Evolutionary conservation across 2,888 invertebrate genomes (phyloP).

Genomic region (Melikaiella ostensackeni): DNA sequence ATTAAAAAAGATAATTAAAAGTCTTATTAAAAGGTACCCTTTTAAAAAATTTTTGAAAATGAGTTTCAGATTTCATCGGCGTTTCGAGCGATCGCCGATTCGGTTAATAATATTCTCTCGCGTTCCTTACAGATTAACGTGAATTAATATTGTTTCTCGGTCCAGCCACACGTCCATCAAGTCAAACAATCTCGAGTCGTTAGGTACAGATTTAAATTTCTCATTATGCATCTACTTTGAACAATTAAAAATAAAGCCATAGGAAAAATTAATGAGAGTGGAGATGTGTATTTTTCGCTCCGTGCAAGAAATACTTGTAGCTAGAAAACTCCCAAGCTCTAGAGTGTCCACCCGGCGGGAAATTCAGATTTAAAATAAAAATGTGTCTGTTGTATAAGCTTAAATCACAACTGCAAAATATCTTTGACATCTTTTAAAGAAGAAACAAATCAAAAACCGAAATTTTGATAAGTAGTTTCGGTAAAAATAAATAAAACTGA

Average conservation of each 20-base stretch:
- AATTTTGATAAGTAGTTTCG: neutral
- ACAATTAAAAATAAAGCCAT: neutral
- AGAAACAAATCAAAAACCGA: neutral
- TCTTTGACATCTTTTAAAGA: neutral
- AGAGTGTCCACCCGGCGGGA: neutral
- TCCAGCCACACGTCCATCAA: slow-evolving; percentile 76
- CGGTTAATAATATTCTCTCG: slow-evolving; percentile 68
- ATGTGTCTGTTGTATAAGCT: neutral
- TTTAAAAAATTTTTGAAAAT: neutral
- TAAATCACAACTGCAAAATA: neutral
- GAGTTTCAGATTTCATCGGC: slow-evolving; percentile 43
- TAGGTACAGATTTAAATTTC: neutral
- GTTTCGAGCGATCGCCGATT: slow-evolving; percentile 65
- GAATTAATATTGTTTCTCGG: slow-evolving; percentile 76
- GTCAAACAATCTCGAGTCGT: slow-evolving; percentile 55
- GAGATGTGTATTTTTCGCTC: neutral
- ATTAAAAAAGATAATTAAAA: slow-evolving; percentile 6
- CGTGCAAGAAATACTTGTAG: neutral
- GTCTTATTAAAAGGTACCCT: neutral
- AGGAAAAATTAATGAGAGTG: neutral
- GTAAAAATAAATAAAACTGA: slow-evolving; percentile 35
- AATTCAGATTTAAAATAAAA: neutral
- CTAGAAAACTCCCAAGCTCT: neutral
- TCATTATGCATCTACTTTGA: no score
- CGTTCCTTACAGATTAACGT: slow-evolving; percentile 65